These are phyloP conservation scores for Morus bassanus DNA, from an alignment of 2,797 vertebrate species.

Conservation along the genomic window DNA sequence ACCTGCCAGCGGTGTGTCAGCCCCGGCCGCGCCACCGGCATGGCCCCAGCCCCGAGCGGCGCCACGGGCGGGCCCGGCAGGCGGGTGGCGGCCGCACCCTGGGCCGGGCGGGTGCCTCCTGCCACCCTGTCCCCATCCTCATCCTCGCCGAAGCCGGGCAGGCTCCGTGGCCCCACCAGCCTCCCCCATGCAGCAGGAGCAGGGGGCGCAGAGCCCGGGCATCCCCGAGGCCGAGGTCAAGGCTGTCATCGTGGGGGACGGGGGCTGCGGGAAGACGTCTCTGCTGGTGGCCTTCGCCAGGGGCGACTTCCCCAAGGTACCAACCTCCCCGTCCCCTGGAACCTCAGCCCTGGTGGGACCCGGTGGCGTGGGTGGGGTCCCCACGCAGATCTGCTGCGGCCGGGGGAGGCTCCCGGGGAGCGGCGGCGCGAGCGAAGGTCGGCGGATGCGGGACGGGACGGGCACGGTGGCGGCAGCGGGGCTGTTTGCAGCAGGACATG, in stretches of 20 bases:
- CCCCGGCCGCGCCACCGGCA: neutral
- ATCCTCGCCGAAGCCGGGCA: neutral
- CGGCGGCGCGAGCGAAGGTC: neutral
- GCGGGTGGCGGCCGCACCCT: neutral
- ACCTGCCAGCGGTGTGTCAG: neutral
- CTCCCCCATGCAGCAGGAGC: neutral
- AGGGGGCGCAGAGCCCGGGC: neutral
- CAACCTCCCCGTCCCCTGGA: neutral
- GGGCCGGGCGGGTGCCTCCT: neutral
- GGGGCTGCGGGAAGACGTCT: constrained; percentile 77
- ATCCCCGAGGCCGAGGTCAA: constrained; percentile 42
- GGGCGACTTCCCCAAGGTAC: constrained; percentile 72
- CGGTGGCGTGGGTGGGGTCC: too few species aligned
- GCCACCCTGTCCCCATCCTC: neutral
- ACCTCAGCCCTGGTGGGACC: neutral
- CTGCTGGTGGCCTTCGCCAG: constrained; percentile 70
- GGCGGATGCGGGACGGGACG: fast-evolving
- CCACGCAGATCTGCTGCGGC: neutral
- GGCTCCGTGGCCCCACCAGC: neutral
- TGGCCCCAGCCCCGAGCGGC: neutral
- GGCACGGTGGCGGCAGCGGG: neutral
- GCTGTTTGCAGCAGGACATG: fast-evolving
- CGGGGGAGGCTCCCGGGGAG: neutral
- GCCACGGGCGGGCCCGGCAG: neutral
- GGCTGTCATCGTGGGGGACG: constrained; percentile 74